Percentiles rank a stretch among this genome's conserved stretches.
phyloP scores from a whole-genome alignment of 2,797 vertebrate species.

The Bufotes viridis region DNA sequence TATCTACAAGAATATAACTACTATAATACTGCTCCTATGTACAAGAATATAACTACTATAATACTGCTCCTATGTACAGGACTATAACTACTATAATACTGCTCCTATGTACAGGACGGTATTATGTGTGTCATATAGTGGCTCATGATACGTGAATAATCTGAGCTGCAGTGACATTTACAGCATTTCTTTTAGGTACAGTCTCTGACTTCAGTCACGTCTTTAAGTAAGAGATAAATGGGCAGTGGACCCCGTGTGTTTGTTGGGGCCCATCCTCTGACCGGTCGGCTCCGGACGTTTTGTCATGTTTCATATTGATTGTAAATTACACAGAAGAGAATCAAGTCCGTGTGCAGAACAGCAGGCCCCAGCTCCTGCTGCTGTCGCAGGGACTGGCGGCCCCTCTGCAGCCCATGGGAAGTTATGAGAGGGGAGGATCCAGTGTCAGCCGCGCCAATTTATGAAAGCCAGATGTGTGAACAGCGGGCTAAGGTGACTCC shows the following conservation, averaged over 20 bases:
- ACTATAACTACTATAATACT: constrained; percentile 20
- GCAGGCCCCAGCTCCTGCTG: constrained; percentile 34
- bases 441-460: constrained; percentile 37
- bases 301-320: constrained; percentile 1
- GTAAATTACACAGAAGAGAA: neutral
- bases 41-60: constrained; percentile 14
- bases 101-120: neutral
- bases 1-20: constrained; percentile 13
- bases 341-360: constrained; percentile 26
- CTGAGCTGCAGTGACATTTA: neutral
- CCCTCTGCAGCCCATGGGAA: constrained; percentile 6
- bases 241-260: neutral
- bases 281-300: neutral
- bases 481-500: constrained; percentile 16
- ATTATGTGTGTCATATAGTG: neutral
- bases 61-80: neutral
- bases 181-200: neutral
- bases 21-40: neutral
- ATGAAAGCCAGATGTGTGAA: constrained; percentile 55
- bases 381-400: constrained; percentile 21
- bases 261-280: neutral
- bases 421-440: constrained; percentile 39
- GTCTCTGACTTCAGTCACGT: neutral
- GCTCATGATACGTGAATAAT: neutral
- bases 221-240: neutral